Conservation (phyloP, 2,113 vertebrate genomes). For the Prunella himalayana region DNA sequence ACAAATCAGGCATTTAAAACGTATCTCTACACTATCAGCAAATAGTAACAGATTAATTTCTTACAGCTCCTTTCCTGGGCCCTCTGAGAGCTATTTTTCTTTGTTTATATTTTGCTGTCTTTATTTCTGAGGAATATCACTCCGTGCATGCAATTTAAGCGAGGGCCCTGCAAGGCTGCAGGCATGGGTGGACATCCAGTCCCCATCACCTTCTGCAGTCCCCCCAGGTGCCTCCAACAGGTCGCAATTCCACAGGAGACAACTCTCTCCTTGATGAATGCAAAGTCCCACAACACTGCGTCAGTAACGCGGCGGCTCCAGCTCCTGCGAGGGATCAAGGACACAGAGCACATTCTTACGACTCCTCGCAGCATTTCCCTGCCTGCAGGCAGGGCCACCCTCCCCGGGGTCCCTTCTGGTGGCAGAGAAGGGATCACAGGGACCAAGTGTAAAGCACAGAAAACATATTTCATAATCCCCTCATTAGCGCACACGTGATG, state of each 20-base stretch:
- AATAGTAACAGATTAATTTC: not conserved
- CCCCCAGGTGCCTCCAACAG: not conserved
- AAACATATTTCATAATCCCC: not conserved
- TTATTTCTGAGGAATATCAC: not conserved
- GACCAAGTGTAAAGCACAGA: not conserved
- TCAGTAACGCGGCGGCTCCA: fast-evolving
- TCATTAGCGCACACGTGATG: not conserved
- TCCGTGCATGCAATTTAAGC: fast-evolving
- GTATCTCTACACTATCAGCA: not conserved
- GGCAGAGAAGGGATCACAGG: not conserved
- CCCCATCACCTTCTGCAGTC: not conserved
- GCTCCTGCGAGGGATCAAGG: not conserved
- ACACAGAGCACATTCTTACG: not conserved
- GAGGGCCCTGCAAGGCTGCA: not conserved
- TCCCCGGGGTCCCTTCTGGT: not conserved
- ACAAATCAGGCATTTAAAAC: not conserved
- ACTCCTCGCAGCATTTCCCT: not conserved
- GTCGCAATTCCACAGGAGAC: fast-evolving
- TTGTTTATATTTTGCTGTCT: not conserved
- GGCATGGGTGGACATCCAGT: not conserved
- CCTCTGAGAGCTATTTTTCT: not conserved
- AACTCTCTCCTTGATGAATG: not conserved
- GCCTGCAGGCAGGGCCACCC: fast-evolving
- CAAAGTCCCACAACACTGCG: fast-evolving
- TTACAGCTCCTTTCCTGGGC: not conserved